Conservation (phyloP, 2,888 invertebrate genomes). For the Ditula angustiorana region DNA sequence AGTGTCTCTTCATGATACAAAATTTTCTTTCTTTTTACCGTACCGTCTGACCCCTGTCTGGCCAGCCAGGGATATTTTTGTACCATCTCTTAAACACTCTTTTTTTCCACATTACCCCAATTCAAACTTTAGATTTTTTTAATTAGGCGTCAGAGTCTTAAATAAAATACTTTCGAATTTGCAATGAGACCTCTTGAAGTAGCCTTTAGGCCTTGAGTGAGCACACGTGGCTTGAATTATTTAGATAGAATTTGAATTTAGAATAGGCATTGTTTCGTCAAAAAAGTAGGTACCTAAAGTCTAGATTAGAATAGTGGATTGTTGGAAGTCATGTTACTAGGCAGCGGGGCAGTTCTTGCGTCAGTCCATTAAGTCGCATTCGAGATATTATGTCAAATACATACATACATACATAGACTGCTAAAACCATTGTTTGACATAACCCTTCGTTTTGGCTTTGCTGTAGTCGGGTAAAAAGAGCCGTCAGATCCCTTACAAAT, state of each 20-base stretch:
- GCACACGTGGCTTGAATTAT: conserved; percentile 10
- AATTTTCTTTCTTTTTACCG: too few species aligned
- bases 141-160: neutral
- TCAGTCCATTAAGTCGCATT: too few species aligned
- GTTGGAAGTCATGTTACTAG: too few species aligned
- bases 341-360: too few species aligned
- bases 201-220: conserved; percentile 15
- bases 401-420: too few species aligned
- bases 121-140: neutral
- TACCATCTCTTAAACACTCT: neutral
- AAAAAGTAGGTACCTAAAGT: neutral
- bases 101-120: neutral
- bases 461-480: too few species aligned
- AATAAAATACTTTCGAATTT: neutral
- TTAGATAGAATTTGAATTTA: conserved; percentile 12
- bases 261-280: conserved; percentile 4
- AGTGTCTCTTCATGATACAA: too few species aligned
- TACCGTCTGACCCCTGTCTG: conserved; percentile 1
- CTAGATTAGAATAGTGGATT: too few species aligned
- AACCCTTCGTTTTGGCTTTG: too few species aligned
- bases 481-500: too few species aligned
- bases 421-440: too few species aligned
- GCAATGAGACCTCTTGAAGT: neutral
- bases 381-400: too few species aligned
- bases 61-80: neutral